A percentile compares a stretch with the other conserved stretches of the same genome.
These are phyloP conservation scores for Eurois occulta DNA, from an alignment of 2,888 invertebrate species.

Conservation along the genomic window DNA sequence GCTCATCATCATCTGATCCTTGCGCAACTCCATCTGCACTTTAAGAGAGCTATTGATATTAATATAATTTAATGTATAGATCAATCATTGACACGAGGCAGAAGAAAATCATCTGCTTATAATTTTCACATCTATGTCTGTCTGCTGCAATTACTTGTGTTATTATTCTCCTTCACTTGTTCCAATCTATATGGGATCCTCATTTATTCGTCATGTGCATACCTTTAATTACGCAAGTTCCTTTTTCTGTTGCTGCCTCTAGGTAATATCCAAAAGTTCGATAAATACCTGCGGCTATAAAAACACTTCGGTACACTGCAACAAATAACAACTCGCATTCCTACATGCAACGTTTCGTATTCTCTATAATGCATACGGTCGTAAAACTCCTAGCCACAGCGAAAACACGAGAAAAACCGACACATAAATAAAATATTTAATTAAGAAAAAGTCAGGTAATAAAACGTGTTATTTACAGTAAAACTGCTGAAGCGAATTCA, in stretches of 20 bases:
- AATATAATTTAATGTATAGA: neutral
- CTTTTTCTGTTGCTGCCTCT: too few species aligned
- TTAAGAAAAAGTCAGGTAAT: conserved; percentile 39
- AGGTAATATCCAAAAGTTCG: too few species aligned
- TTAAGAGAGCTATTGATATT: neutral
- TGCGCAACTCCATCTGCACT: neutral
- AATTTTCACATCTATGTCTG: neutral
- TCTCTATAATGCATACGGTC: conserved; percentile 13
- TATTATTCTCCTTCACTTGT: too few species aligned
- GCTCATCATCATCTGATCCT: neutral
- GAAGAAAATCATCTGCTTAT: neutral
- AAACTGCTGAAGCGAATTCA: conserved; percentile 44
- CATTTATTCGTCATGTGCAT: too few species aligned
- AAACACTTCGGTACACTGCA: neutral
- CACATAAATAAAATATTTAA: conserved; percentile 40
- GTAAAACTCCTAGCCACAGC: conserved; percentile 18
- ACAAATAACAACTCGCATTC: neutral
- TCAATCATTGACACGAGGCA: too few species aligned
- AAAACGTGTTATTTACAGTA: conserved; percentile 40
- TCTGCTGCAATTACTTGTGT: too few species aligned
- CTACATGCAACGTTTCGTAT: neutral
- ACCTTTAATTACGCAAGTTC: too few species aligned
- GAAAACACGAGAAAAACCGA: conserved; percentile 15
- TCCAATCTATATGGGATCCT: too few species aligned
- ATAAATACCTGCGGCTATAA: neutral